Evolutionary conservation across 2,113 vertebrate species (phyloP).

Genomic region (Pogona vitticeps): DNA sequence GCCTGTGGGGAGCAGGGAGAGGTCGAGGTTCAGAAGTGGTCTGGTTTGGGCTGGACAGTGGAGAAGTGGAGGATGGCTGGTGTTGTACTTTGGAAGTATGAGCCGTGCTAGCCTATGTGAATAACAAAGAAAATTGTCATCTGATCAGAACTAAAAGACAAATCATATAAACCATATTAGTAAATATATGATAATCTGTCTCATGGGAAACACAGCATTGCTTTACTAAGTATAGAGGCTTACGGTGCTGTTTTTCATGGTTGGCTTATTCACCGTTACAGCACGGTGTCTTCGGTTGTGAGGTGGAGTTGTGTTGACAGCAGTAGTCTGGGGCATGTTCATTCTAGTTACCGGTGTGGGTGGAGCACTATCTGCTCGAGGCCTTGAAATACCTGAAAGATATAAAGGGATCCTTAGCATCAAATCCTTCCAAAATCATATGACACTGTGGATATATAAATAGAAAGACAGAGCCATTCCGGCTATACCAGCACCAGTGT

Average conservation of each 20-base stretch:
- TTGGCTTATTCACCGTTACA: slow-evolving; percentile 88
- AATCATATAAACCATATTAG: slow-evolving; percentile 6
- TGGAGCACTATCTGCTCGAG: slow-evolving; percentile 90
- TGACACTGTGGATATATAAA: background rate
- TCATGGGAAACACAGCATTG: background rate
- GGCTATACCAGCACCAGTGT: background rate
- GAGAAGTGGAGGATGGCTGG: slow-evolving; percentile 86
- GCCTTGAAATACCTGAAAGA: slow-evolving; percentile 89
- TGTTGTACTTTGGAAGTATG: slow-evolving; percentile 90
- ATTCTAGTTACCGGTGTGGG: slow-evolving; percentile 93
- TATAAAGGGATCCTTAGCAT: slow-evolving; percentile 27
- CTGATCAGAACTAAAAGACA: slow-evolving; percentile 23
- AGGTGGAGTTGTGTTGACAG: slow-evolving; percentile 90
- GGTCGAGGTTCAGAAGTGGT: slow-evolving; percentile 91
- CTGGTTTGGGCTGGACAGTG: slow-evolving; percentile 93
- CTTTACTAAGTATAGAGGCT: slow-evolving; percentile 49
- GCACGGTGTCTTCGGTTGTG: slow-evolving; percentile 90
- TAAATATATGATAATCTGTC: background rate
- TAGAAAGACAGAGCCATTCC: background rate
- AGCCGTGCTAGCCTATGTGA: slow-evolving; percentile 79
- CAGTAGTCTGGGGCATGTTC: slow-evolving; percentile 90
- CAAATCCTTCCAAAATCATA: background rate
- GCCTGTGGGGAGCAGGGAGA: slow-evolving; percentile 89
- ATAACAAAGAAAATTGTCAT: slow-evolving; percentile 57
- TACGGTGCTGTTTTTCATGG: slow-evolving; percentile 90